phyloP scores from a whole-genome alignment of 2,888 invertebrate genomes.

The Pseudanteris insignis region DNA sequence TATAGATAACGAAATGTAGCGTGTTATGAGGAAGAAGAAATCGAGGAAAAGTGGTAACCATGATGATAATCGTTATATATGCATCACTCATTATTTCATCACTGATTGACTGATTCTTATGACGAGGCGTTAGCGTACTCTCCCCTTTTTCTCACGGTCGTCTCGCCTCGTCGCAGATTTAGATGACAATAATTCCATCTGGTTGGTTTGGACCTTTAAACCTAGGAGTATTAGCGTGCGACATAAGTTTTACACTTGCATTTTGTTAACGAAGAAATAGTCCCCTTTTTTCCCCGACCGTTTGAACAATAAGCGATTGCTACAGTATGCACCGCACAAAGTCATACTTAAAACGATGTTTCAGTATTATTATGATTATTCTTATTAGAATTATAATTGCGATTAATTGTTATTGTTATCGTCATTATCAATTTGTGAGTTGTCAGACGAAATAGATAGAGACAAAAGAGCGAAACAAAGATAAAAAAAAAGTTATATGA shows the following conservation, averaged over 20 bases:
- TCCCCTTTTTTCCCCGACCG: conserved; percentile 1
- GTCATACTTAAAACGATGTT: conserved; percentile 45
- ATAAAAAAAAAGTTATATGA: not conserved
- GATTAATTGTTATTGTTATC: conserved; percentile 43
- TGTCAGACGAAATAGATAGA: conserved; percentile 13
- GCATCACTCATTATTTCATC: conserved; percentile 33
- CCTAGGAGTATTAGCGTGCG: conserved; percentile 38
- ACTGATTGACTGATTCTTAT: conserved; percentile 34
- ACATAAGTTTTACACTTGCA: conserved; percentile 42
- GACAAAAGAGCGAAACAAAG: not conserved
- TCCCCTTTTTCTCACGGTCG: conserved; percentile 1
- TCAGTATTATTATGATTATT: conserved; percentile 47
- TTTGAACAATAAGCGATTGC: conserved; percentile 33
- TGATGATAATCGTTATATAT: too few relatives aligned
- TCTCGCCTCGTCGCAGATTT: conserved; percentile 45
- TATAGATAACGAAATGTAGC: conserved; percentile 43
- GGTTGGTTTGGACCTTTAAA: conserved; percentile 44
- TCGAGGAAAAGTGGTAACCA: too few relatives aligned
- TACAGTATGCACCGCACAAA: conserved; percentile 45
- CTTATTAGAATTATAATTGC: conserved; percentile 38
- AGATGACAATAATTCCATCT: conserved; percentile 51
- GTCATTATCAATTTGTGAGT: conserved; percentile 36
- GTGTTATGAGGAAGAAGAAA: conserved; percentile 3
- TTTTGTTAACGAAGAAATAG: conserved; percentile 29
- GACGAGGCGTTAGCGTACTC: conserved; percentile 28